A percentile compares a stretch with the other conserved stretches of the same genome.
phyloP scores from a whole-genome alignment of 2,888 invertebrate species.

The Brachyptera putata region DNA sequence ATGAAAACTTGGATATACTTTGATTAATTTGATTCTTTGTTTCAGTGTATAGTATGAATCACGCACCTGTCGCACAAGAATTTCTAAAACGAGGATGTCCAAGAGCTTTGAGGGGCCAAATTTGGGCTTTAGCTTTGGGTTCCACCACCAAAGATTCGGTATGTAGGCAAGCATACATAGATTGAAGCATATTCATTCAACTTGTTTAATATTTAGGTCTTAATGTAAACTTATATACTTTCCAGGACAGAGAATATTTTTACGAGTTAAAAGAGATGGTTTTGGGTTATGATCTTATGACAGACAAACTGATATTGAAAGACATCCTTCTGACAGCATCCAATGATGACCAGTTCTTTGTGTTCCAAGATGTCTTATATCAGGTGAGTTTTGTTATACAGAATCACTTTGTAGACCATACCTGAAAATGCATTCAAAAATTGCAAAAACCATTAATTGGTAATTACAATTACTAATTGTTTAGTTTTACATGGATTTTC shows the following conservation, averaged over 20 bases:
- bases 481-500: no score
- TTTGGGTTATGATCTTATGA: constrained; percentile 83
- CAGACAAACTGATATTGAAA: constrained; percentile 92
- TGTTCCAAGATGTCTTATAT: constrained; percentile 92
- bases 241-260: constrained; percentile 74
- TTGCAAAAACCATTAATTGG: no score
- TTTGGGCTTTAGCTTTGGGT: constrained; percentile 86
- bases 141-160: background rate
- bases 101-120: constrained; percentile 68
- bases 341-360: constrained; percentile 97
- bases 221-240: no score
- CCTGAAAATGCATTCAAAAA: no score
- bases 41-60: constrained; percentile 66
- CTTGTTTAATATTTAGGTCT: no score
- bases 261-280: constrained; percentile 76
- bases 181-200: no score
- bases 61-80: constrained; percentile 86
- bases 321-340: constrained; percentile 94
- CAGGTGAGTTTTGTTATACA: constrained; percentile 62
- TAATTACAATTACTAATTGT: no score
- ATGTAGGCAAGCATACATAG: background rate
- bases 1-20: no score
- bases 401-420: background rate
- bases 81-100: constrained; percentile 84
- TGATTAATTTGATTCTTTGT: no score